A percentile compares a stretch with the other conserved stretches of the same genome.
Evolutionary conservation across 2,888 invertebrate species (phyloP).

Genomic region (Drepanosiphum platanoidis): DNA sequence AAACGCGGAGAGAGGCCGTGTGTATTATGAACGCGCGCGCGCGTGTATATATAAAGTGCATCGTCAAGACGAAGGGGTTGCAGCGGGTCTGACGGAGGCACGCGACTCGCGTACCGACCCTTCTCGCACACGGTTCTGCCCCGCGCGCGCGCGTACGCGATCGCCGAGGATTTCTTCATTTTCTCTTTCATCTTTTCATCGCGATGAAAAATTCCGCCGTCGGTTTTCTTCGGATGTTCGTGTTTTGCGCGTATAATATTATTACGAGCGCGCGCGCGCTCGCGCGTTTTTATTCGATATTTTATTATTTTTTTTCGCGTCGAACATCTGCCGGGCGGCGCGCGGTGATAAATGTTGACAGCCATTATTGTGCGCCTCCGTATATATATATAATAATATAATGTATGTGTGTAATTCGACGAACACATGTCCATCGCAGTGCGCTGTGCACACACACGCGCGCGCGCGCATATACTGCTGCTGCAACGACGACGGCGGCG

Average conservation of each 20-base stretch:
- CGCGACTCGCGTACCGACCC: background rate
- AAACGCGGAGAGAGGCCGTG: background rate
- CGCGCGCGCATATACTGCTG: background rate
- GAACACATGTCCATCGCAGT: constrained; percentile 61
- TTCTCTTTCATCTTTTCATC: background rate
- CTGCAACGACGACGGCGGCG: background rate
- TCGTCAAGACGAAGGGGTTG: background rate
- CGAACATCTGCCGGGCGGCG: constrained; percentile 55
- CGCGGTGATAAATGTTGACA: constrained; percentile 61
- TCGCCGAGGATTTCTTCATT: background rate
- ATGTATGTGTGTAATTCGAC: constrained; percentile 57
- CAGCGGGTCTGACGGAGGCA: background rate
- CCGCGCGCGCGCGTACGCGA: too few relatives aligned
- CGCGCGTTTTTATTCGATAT: background rate
- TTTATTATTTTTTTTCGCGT: constrained; percentile 36
- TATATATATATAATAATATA: too few relatives aligned
- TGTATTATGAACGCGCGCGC: too few relatives aligned
- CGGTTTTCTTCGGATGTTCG: constrained; percentile 20
- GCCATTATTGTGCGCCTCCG: constrained; percentile 59
- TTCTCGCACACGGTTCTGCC: too few relatives aligned
- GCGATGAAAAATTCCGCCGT: background rate
- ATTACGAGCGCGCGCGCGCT: background rate
- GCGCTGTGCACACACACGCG: constrained; percentile 45
- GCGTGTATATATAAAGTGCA: background rate
- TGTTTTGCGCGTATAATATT: background rate